Base-by-base conservation (phyloP, 1,140 invertebrate species). In the Tyrophagus putrescentiae region DNA sequence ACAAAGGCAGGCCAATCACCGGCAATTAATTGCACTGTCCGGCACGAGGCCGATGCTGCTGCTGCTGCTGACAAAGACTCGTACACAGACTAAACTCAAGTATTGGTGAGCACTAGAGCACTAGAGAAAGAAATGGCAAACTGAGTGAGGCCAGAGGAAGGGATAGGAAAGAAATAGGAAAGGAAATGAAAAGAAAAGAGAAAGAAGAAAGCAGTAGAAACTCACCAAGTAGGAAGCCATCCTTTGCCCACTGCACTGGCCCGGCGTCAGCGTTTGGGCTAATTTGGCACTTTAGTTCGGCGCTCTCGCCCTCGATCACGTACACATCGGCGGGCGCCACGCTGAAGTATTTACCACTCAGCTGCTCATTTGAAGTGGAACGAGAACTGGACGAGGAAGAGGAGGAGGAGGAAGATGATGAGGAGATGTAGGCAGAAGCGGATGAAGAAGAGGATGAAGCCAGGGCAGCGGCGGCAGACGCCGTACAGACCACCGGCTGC, bases 161-260 rank as follows among this genome's bases (percentile, higher is more conserved):
- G n/a, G n/a, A n/a, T n/a, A n/a, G n/a, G n/a, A n/a, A n/a, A n/a
- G n/a, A n/a, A n/a, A n/a, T n/a, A n/a, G n/a, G n/a, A n/a, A n/a
- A n/a, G n/a, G n/a, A n/a, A n/a, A n/a, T n/a, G n/a, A n/a, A n/a
- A n/a, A n/a, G n/a, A n/a, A n/a, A n/a, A 42, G 41, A 42, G 25
- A 42, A 42, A 42, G n/a, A n/a, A n/a, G n/a, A n/a, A n/a, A n/a
- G n/a, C n/a, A n/a, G n/a, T 18, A 9, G 28, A 56, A 23, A 74
- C 76, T 79, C 76, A 84, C 89, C 88, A 65, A 92, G 78, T 27
- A 84, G 85, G 70, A 92, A 90, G 61, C 88, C 87, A 73, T 93
- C 87, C 72, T 91, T 91, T 44, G 85, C 86, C 90, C 90, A 94
- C 70, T 93, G 89, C 59, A 91, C 85, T 62, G 79, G 78, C 6